Percentiles rank a stretch among this genome's conserved stretches.
phyloP scores from a whole-genome alignment of 1,140 invertebrate genomes.

The Brachystomella parvula region DNA sequence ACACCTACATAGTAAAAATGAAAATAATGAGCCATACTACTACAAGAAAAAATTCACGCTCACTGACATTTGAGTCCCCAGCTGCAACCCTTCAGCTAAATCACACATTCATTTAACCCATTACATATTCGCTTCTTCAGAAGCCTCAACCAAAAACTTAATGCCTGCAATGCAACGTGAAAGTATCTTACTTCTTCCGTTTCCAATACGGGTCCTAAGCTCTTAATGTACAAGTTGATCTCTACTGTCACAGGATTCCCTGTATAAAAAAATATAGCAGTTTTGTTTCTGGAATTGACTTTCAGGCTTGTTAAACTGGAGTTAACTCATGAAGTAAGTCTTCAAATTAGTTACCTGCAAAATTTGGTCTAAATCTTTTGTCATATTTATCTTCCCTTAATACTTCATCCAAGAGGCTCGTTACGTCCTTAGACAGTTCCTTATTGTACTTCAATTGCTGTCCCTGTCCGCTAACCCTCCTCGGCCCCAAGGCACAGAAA shows the following conservation, averaged over 20 bases:
- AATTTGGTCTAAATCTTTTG: conserved; percentile 48
- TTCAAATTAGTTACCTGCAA: conserved; percentile 44
- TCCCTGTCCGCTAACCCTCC: background rate
- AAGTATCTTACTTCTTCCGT: conserved; percentile 48
- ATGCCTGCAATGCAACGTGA: background rate
- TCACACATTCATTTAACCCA: too few relatives aligned
- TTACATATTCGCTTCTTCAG: too few relatives aligned
- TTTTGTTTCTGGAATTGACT: too few relatives aligned
- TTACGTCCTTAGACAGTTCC: conserved; percentile 44
- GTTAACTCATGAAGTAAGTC: background rate
- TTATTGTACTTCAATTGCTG: conserved; percentile 31
- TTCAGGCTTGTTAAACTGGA: too few relatives aligned
- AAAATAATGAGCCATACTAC: too few relatives aligned
- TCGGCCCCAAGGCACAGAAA: background rate
- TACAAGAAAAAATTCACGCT: too few relatives aligned
- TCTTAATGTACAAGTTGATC: conserved; percentile 49
- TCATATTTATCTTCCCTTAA: conserved; percentile 48
- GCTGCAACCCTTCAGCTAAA: too few relatives aligned
- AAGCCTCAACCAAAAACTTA: too few relatives aligned
- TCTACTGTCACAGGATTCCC: conserved; percentile 45
- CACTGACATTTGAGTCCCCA: too few relatives aligned
- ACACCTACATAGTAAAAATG: conserved; percentile 43
- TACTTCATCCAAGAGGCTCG: conserved; percentile 47
- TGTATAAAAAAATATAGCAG: conserved; percentile 38
- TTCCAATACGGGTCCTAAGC: conserved; percentile 51